Conservation (phyloP, 2,888 invertebrate genomes). For the Carabus problematicus region DNA sequence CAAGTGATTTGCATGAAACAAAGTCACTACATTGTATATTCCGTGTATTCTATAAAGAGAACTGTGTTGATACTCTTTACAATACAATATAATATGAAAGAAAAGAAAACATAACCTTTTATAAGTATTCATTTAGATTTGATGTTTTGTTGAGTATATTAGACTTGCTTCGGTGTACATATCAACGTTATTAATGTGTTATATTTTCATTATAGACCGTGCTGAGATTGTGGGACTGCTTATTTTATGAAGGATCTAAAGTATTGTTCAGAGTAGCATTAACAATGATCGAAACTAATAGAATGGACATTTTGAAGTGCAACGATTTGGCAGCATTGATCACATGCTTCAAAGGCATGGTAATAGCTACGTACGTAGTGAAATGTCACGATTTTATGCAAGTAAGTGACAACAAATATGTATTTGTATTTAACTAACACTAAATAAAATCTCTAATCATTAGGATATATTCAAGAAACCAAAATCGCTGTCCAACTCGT, state of each 20-base stretch:
- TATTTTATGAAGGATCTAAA: constrained; percentile 94
- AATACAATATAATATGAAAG: background rate
- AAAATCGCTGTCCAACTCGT: constrained; percentile 74
- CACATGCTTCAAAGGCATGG: constrained; percentile 82
- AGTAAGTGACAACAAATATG: constrained; percentile 62
- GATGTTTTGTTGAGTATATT: constrained; percentile 3
- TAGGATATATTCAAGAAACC: constrained; percentile 85
- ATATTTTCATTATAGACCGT: constrained; percentile 72
- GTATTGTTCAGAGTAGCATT: constrained; percentile 89
- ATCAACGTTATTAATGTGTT: constrained; percentile 3
- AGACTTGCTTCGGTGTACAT: background rate
- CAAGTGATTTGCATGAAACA: background rate
- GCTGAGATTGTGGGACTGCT: constrained; percentile 92
- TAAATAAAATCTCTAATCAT: constrained; percentile 52
- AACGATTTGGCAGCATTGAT: constrained; percentile 83
- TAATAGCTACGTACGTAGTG: constrained; percentile 77
- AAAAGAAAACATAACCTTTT: constrained; percentile 11
- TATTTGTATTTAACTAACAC: background rate
- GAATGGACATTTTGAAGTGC: constrained; percentile 74
- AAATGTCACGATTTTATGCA: constrained; percentile 91
- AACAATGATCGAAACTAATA: constrained; percentile 79
- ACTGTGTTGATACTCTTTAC: constrained; percentile 21
- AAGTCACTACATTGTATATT: constrained; percentile 28
- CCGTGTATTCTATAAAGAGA: constrained; percentile 4
- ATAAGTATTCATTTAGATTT: constrained; percentile 14